phyloP scores from a whole-genome alignment of 2,888 invertebrate genomes.

The Acleris sparsana region DNA sequence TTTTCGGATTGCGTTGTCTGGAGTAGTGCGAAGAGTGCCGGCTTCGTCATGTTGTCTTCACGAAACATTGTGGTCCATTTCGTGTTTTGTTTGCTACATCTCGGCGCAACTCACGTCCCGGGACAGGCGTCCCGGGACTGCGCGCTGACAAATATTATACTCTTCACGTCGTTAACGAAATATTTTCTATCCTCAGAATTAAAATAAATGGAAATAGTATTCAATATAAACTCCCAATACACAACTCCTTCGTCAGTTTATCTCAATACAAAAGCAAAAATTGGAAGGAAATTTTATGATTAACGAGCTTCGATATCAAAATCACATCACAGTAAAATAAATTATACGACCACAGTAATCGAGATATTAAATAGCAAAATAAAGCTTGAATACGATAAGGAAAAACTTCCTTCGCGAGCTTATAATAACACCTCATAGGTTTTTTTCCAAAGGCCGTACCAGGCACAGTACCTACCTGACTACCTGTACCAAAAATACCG shows the following conservation, averaged over 20 bases:
- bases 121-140: neutral
- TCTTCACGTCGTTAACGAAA: slow-evolving; percentile 47
- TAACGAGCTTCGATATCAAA: slow-evolving; percentile 50
- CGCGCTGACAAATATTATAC: slow-evolving; percentile 12
- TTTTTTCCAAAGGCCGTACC: slow-evolving; percentile 35
- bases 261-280: slow-evolving; percentile 53
- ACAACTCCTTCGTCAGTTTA: slow-evolving; percentile 57
- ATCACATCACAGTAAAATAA: slow-evolving; percentile 44
- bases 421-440: slow-evolving; percentile 43
- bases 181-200: slow-evolving; percentile 55
- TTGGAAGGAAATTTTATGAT: slow-evolving; percentile 52
- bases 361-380: slow-evolving; percentile 54
- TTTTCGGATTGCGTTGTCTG: neutral
- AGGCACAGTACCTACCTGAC: too few relatives aligned
- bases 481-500: too few relatives aligned
- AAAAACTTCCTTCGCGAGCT: slow-evolving; percentile 7
- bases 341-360: slow-evolving; percentile 54
- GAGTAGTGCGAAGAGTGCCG: neutral
- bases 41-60: slow-evolving; percentile 18
- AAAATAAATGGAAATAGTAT: neutral
- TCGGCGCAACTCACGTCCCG: neutral
- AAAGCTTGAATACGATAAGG: slow-evolving; percentile 28
- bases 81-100: neutral
- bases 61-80: slow-evolving; percentile 2
- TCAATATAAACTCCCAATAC: slow-evolving; percentile 49